These are phyloP conservation scores for Barypeithes pellucidus DNA, from an alignment of 2,888 invertebrate species.

Conservation along the genomic window DNA sequence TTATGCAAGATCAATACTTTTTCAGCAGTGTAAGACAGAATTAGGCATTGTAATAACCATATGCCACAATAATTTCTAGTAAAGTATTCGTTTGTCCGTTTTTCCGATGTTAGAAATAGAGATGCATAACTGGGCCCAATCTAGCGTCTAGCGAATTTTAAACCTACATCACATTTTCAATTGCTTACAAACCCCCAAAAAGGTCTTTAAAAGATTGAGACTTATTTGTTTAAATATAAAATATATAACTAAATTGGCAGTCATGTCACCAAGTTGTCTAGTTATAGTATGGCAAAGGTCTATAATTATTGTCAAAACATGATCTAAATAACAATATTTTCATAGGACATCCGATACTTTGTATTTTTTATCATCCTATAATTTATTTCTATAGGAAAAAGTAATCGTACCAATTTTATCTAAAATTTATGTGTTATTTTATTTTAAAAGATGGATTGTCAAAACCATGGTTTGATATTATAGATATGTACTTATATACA, in stretches of 20 bases:
- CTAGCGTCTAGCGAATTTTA: conserved; percentile 39
- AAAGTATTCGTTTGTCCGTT: too few relatives aligned
- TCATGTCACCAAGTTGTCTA: conserved; percentile 25
- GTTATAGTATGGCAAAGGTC: conserved; percentile 24
- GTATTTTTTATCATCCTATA: too few relatives aligned
- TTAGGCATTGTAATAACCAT: too few relatives aligned
- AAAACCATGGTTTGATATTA: conserved; percentile 16
- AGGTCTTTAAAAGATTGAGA: conserved; percentile 28
- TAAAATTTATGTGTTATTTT: too few relatives aligned
- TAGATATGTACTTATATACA: conserved; percentile 18
- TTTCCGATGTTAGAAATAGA: too few relatives aligned
- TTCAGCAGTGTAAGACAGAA: too few relatives aligned
- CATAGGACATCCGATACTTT: too few relatives aligned
- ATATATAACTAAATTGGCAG: conserved; percentile 34
- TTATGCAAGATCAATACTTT: too few relatives aligned
- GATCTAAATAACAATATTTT: not conserved
- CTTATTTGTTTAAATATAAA: conserved; percentile 16
- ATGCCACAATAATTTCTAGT: too few relatives aligned
- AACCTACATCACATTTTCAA: conserved; percentile 51
- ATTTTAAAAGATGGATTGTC: not conserved
- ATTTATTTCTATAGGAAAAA: too few relatives aligned
- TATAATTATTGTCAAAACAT: conserved; percentile 22
- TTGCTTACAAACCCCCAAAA: conserved; percentile 42
- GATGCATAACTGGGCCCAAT: not conserved
- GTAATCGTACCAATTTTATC: too few relatives aligned